Conservation (phyloP, 2,888 invertebrate genomes). For the Andrena chrysosceles region DNA sequence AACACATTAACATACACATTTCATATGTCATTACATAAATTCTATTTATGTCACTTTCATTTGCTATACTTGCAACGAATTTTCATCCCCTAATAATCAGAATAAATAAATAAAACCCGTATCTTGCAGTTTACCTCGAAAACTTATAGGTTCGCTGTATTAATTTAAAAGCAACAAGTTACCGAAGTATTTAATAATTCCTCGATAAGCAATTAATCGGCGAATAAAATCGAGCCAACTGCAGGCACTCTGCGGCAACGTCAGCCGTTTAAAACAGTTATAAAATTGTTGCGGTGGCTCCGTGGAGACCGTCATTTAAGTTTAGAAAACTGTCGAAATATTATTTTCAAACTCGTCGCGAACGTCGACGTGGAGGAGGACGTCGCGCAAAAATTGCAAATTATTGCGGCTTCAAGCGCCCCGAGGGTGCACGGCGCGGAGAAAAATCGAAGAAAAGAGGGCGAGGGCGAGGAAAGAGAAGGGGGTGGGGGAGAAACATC, state of each 20-base stretch:
- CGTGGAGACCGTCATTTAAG: slow-evolving; percentile 16
- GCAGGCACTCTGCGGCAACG: not conserved
- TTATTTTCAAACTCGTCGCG: slow-evolving; percentile 39
- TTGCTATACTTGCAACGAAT: too few species aligned
- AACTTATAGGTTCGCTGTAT: not conserved
- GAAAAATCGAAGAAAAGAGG: slow-evolving; percentile 30
- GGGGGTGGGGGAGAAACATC: slow-evolving; percentile 4
- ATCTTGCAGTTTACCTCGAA: not conserved
- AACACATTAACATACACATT: too few species aligned
- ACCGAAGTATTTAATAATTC: not conserved
- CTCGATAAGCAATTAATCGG: not conserved
- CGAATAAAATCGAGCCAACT: not conserved
- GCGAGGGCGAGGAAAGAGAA: not conserved
- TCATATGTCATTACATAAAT: too few species aligned
- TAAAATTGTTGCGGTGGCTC: not conserved
- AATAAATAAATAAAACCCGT: not conserved
- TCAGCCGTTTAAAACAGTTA: not conserved
- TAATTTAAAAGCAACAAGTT: not conserved
- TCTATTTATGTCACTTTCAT: too few species aligned
- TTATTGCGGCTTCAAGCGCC: slow-evolving; percentile 46
- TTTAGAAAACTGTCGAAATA: slow-evolving; percentile 37
- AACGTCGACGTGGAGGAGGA: not conserved
- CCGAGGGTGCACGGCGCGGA: slow-evolving; percentile 10
- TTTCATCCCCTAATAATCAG: too few species aligned
- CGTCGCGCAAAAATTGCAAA: slow-evolving; percentile 46